Evolutionary conservation across 2,113 vertebrate genomes (phyloP).

Genomic region (Euleptes europaea): DNA sequence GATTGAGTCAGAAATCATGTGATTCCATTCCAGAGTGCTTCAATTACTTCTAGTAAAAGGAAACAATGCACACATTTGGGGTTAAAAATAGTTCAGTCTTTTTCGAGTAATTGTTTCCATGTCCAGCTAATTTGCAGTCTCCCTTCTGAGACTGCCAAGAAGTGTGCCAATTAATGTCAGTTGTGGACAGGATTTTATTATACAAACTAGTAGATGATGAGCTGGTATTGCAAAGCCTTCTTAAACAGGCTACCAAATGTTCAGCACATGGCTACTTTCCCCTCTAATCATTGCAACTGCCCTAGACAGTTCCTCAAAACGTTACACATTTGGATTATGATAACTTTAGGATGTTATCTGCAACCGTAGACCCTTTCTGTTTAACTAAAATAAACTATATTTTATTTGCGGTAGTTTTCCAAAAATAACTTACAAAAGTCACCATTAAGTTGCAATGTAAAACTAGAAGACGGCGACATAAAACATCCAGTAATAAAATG

Average conservation of each 20-base stretch:
- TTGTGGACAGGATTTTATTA: background rate
- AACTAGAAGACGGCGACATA: no score
- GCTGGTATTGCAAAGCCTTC: background rate
- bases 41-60: background rate
- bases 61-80: background rate
- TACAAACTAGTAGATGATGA: background rate
- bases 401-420: no score
- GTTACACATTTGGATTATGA: background rate
- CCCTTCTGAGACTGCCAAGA: background rate
- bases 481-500: no score
- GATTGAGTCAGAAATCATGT: background rate
- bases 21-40: background rate
- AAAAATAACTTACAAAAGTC: no score
- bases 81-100: slow-evolving; percentile 24
- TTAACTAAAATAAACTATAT: no score
- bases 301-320: background rate
- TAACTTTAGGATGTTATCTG: background rate
- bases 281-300: background rate
- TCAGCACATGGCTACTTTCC: background rate
- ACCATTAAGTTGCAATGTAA: no score
- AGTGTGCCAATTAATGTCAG: slow-evolving; percentile 6
- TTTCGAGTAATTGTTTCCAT: slow-evolving; percentile 14
- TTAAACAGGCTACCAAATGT: background rate
- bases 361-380: no score
- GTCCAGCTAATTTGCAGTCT: background rate